A percentile compares a stretch with the other conserved stretches of the same genome.
phyloP scores from a whole-genome alignment of 1,140 invertebrate genomes.

The Harpegnathos saltator region DNA sequence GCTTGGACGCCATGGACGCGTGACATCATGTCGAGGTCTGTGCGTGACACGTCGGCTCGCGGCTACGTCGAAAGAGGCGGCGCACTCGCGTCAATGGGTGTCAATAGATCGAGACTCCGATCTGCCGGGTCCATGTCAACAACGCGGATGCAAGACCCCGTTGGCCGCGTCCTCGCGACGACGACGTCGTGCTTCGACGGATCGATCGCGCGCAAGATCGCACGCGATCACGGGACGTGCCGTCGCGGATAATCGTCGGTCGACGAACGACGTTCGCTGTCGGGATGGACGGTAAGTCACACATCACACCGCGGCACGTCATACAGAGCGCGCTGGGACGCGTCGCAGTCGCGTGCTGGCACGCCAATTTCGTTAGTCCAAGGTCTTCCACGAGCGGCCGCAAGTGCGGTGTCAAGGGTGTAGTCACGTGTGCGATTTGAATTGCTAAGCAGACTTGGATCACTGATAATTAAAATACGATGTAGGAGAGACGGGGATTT shows the following conservation, averaged over 20 bases:
- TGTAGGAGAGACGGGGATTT: conserved; percentile 52
- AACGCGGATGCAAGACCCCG: conserved; percentile 36
- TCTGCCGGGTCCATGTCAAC: conserved; percentile 32
- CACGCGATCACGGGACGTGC: conserved; percentile 42
- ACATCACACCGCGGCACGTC: neutral
- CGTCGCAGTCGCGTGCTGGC: conserved; percentile 51
- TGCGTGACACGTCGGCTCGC: conserved; percentile 48
- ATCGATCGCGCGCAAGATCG: conserved; percentile 66
- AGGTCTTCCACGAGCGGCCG: conserved; percentile 51
- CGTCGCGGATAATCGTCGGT: conserved; percentile 54
- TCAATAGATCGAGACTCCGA: conserved; percentile 40
- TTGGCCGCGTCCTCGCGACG: conserved; percentile 13
- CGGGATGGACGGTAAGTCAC: conserved; percentile 70
- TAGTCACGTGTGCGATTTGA: conserved; percentile 74
- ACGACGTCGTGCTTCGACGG: conserved; percentile 52
- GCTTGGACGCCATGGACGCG: conserved; percentile 61
- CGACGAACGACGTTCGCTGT: conserved; percentile 19
- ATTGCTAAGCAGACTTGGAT: conserved; percentile 76
- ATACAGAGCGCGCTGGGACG: neutral
- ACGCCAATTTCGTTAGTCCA: conserved; percentile 38
- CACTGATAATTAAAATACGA: conserved; percentile 77
- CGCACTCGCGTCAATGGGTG: conserved; percentile 27
- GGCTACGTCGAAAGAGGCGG: conserved; percentile 36
- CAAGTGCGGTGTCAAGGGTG: conserved; percentile 73
- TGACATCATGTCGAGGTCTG: conserved; percentile 65